Evolutionary conservation across 2,113 vertebrate genomes (phyloP).

Genomic region (Larimichthys crocea): DNA sequence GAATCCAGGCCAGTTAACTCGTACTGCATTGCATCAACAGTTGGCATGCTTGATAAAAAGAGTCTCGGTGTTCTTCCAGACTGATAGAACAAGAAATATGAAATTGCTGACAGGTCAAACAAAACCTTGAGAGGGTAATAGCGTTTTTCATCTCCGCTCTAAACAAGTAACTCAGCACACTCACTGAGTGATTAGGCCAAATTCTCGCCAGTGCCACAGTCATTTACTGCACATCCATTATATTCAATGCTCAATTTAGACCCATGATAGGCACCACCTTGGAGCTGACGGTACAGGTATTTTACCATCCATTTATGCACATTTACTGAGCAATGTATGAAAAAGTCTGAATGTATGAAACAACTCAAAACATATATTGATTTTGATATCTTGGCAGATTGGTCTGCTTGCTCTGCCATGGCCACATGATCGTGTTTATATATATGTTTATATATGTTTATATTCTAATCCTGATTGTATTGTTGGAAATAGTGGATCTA

Average conservation of each 20-base stretch:
- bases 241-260: neutral
- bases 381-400: too few relatives aligned
- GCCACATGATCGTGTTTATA: too few relatives aligned
- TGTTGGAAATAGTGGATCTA: neutral
- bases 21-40: neutral
- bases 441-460: too few relatives aligned
- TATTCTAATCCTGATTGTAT: neutral
- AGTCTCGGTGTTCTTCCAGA: constrained; percentile 6
- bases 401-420: too few relatives aligned
- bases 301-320: neutral
- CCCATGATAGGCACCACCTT: constrained; percentile 2
- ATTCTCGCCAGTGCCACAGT: constrained; percentile 1
- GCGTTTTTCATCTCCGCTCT: constrained; percentile 35
- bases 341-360: neutral
- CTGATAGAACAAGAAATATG: constrained; percentile 32
- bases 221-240: constrained; percentile 19
- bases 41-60: constrained; percentile 6
- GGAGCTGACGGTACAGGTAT: neutral
- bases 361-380: too few relatives aligned
- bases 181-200: constrained; percentile 20
- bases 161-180: constrained; percentile 19
- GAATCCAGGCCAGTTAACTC: neutral
- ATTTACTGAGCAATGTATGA: constrained; percentile 3
- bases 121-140: constrained; percentile 15
- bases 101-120: constrained; percentile 45